A percentile compares a stretch with the other conserved stretches of the same genome.
These are phyloP conservation scores for Xenentodon cancila DNA, from an alignment of 2,797 vertebrate genomes.

Conservation along the genomic window DNA sequence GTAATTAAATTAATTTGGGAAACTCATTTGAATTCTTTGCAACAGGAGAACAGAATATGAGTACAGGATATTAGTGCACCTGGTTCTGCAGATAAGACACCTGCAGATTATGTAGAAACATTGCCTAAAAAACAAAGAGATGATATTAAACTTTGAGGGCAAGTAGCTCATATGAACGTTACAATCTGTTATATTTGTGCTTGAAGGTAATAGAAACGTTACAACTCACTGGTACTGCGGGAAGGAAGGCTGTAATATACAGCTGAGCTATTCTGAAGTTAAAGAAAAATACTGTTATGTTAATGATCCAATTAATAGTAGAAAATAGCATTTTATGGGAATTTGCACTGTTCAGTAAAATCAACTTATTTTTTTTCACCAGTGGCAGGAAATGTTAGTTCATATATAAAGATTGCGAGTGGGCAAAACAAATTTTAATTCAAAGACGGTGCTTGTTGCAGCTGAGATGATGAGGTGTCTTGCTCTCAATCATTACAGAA, in stretches of 20 bases:
- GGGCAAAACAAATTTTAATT: background rate
- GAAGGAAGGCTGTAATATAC: conserved; percentile 89
- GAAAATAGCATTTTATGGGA: background rate
- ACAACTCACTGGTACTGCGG: conserved; percentile 90
- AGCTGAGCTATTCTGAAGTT: conserved; percentile 87
- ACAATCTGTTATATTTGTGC: background rate
- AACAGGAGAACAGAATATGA: background rate
- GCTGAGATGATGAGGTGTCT: background rate
- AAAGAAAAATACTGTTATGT: conserved; percentile 32
- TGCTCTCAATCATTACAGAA: conserved; percentile 1
- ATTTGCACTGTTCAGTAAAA: background rate
- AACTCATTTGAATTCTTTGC: conserved; percentile 1
- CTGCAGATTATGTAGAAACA: conserved; percentile 87
- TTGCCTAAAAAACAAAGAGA: conserved; percentile 75
- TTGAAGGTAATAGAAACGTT: conserved; percentile 6
- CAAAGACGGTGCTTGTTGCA: background rate
- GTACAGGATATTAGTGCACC: conserved; percentile 68
- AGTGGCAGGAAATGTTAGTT: background rate
- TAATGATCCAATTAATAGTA: background rate
- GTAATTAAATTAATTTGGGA: conserved; percentile 1
- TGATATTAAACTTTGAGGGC: background rate
- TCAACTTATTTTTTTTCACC: too few species aligned
- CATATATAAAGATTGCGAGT: background rate
- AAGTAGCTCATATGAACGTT: background rate
- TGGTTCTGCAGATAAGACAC: conserved; percentile 90